Conservation (phyloP, 2,888 invertebrate species). For the Euzophera pinguis region DNA sequence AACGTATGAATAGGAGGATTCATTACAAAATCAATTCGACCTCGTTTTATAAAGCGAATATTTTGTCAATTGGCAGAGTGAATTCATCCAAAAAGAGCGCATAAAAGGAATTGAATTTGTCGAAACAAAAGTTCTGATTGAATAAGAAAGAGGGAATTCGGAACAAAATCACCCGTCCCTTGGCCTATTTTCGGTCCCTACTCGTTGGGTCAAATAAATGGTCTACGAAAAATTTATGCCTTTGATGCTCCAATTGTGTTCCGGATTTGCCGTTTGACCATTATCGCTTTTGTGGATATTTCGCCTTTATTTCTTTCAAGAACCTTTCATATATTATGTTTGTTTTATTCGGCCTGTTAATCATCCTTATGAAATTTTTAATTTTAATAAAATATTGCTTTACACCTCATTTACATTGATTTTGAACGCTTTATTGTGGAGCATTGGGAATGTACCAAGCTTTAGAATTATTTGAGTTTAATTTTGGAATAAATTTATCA, state of each 20-base stretch:
- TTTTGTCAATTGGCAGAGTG: conserved; percentile 5
- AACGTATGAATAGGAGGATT: neutral
- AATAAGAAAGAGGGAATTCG: conserved; percentile 26
- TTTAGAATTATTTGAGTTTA: no score
- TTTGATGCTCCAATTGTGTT: conserved; percentile 43
- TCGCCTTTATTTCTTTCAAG: neutral
- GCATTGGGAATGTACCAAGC: no score
- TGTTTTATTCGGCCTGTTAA: neutral
- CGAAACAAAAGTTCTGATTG: conserved; percentile 24
- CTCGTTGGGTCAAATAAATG: conserved; percentile 67
- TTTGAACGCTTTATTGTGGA: no score
- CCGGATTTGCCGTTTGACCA: conserved; percentile 34
- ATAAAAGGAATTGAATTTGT: conserved; percentile 22
- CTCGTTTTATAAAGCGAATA: conserved; percentile 7
- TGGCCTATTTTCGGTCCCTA: conserved; percentile 46
- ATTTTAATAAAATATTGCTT: no score
- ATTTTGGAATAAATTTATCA: no score
- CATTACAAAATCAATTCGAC: conserved; percentile 2
- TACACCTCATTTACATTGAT: no score
- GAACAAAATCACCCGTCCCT: conserved; percentile 32
- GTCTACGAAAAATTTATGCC: conserved; percentile 66
- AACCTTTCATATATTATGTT: neutral
- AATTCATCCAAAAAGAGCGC: conserved; percentile 16
- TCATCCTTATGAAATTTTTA: no score
- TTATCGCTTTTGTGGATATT: conserved; percentile 17